Base-by-base conservation (phyloP, 2,113 vertebrate species). In the Scophthalmus maximus region DNA sequence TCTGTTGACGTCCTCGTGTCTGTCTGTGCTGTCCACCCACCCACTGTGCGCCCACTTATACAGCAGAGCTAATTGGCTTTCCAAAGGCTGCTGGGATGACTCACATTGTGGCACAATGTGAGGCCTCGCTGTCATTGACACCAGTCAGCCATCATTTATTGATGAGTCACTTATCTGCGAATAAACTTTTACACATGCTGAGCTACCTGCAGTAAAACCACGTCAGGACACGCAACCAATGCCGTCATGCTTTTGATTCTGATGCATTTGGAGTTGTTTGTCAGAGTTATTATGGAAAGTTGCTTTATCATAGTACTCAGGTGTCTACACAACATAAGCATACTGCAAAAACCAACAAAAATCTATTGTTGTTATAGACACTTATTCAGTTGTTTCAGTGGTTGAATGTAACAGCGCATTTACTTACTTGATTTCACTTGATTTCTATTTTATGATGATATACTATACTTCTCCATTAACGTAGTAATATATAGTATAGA, bases 41-140 rank as follows among this genome's bases (percentile, higher is more conserved):
- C 72, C 57, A 52, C 84, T 78, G 83, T 57, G 63, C 32, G 3
- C 78, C 77, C 82, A 79, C 65, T 15, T 59, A 79, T 30, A 79
- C 30, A 40, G 50, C 81, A 38, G 70, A 61, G 70, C 47, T 83
- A 82, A 85, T 84, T 83, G 76, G 81, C 78, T 84, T 30, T 62
- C 47, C 57, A 51, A 17, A 50, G 5, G 46, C 76, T 68, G 20
- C 30, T 38, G 30, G 49, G 34, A 74, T 92, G 88, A 92, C 76
- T 92, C 88, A 92, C 68, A 36, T 62, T 56, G 62, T 64, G 72
- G 70, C 77, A 40, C 20, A 14, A 81, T 67, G 82, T 71, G 83
- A 63, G 62, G 67, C 75, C 58, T 9, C 1, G 47, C 64, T 66
- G 62, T 68, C 78, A 85, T 68, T 68, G 76, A 83, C 79, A 59